Evolutionary conservation across 1,140 invertebrate genomes (phyloP).

Genomic region (Procambarus clarkii): DNA sequence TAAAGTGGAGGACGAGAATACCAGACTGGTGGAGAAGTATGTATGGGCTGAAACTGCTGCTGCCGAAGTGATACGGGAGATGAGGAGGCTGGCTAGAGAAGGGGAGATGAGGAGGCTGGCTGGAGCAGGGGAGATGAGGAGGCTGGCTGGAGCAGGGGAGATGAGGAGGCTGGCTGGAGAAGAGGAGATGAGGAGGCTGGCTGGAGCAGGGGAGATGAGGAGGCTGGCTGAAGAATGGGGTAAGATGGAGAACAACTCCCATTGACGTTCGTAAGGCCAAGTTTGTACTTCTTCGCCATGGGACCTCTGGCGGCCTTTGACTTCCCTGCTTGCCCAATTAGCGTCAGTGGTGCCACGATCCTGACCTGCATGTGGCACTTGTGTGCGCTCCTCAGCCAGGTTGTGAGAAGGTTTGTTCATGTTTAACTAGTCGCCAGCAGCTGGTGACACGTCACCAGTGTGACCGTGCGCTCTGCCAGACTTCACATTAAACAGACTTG

Average conservation of each 20-base stretch:
- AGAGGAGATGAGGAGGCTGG: background rate
- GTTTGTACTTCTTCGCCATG: slow-evolving; percentile 58
- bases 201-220: background rate
- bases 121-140: background rate
- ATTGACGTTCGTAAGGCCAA: slow-evolving; percentile 47
- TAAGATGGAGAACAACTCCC: slow-evolving; percentile 47
- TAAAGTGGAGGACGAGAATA: slow-evolving; percentile 25
- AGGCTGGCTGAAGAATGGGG: background rate
- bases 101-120: too few species aligned
- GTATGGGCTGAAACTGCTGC: too few species aligned
- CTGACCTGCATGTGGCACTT: background rate
- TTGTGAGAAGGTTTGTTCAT: background rate
- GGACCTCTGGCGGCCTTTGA: slow-evolving; percentile 64
- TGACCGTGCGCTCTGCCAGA: background rate
- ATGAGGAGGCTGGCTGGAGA: background rate
- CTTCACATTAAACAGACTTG: background rate
- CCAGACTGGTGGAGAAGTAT: background rate
- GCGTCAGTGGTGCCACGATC: slow-evolving; percentile 20
- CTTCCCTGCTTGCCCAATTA: slow-evolving; percentile 64
- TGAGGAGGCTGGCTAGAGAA: background rate
- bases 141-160: background rate
- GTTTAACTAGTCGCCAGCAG: background rate
- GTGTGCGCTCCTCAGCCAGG: background rate
- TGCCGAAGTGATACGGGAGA: background rate
- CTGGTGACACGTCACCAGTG: background rate